Base-by-base conservation (phyloP, 2,113 vertebrate species). In the Ailurus styani region DNA sequence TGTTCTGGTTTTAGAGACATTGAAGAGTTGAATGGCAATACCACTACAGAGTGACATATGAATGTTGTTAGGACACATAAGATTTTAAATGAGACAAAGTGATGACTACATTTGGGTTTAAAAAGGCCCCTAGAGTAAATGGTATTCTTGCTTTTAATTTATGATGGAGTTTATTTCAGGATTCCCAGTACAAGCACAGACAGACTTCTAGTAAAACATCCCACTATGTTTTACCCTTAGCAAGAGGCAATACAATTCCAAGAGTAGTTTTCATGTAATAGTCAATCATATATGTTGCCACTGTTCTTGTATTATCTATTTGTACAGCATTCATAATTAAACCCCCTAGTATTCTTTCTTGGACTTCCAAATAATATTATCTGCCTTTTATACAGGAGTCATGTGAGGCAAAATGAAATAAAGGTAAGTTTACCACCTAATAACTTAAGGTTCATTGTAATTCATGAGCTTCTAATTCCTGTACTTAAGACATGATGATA, bases 391-490 rank as follows among this genome's bases (percentile, higher is more conserved):
- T 93, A 87, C 21, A 88, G 20, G 17, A 91, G 55, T 52, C n/a
- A 55, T 40, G 29, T 64, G 68, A 96, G 29, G 47, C 31, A 83
- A 95, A 90, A 96, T 90, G 34, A 93, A 78, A 75, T 23, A 90
- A 96, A 78, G 27, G 15, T 77, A 88, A 90, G 25, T 87, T 96
- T 37, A 40, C 37, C 54, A 87, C 12, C 55, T 52, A 82, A 79
- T 81, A 84, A 93, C 55, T 70, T 45, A 87, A 93, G 27, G 4
- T 52, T 95, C 40, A 90, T 72, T 94, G 23, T 95, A 45, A 96
- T 93, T 96, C 73, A 75, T 47, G 77, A 95, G 29, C 37, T 95
- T 86, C 72, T 93, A 64, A 95, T 95, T 96, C 47, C 42, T 95
- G 9, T 73, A 78, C 62, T 97, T 92, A 83, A 88, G 3, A 90